These are phyloP conservation scores for Phrynocephalus guinanensis DNA, from an alignment of 2,797 vertebrate species.

Conservation along the genomic window DNA sequence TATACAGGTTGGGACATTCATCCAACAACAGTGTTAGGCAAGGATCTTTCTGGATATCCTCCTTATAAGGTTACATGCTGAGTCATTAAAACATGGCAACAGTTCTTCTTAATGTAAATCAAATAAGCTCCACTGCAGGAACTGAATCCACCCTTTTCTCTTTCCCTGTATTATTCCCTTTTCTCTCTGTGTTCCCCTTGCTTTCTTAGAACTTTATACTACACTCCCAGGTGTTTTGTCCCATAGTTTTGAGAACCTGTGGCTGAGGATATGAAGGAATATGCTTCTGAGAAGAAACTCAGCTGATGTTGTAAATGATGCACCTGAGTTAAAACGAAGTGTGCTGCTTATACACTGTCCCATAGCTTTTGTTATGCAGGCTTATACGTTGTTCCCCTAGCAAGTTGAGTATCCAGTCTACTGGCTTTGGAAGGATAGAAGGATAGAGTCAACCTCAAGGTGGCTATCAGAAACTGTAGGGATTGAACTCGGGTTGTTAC, in stretches of 20 bases:
- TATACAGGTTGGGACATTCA: background rate
- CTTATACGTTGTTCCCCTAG: too few relatives aligned
- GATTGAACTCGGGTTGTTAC: too few relatives aligned
- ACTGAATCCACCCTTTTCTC: background rate
- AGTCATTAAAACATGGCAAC: background rate
- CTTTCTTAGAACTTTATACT: background rate
- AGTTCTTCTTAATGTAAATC: background rate
- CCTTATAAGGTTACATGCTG: background rate
- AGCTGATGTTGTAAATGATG: background rate
- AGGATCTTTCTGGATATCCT: background rate
- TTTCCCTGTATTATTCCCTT: background rate
- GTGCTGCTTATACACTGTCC: too few relatives aligned
- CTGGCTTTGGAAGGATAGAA: too few relatives aligned
- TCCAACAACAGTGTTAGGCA: background rate
- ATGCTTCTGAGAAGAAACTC: background rate
- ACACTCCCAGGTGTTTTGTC: background rate
- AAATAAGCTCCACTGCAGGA: background rate
- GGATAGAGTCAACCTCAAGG: too few relatives aligned
- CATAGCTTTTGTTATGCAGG: too few relatives aligned
- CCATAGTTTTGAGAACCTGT: background rate
- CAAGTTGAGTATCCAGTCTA: too few relatives aligned
- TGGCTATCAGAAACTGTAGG: too few relatives aligned
- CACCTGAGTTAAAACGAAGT: background rate
- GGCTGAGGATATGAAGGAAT: too few relatives aligned
- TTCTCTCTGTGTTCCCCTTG: background rate